Percentiles rank a stretch among this genome's conserved stretches.
phyloP scores from a whole-genome alignment of 2,797 vertebrate genomes.

The Hapalemur alaotrensis region DNA sequence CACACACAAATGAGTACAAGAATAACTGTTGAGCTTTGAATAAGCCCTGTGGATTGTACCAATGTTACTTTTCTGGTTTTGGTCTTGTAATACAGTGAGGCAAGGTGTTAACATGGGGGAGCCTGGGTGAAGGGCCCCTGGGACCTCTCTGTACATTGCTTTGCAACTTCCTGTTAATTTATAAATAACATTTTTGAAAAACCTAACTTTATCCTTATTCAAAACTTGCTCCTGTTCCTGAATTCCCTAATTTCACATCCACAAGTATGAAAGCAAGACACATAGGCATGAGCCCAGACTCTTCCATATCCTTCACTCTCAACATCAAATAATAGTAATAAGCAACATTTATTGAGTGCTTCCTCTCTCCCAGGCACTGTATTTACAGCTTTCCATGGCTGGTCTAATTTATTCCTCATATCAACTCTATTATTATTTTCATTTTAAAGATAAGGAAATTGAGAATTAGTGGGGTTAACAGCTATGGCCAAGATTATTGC shows the following conservation, averaged over 20 bases:
- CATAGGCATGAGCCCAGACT: background rate
- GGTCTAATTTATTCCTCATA: background rate
- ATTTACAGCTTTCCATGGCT: background rate
- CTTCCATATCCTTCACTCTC: background rate
- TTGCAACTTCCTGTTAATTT: background rate
- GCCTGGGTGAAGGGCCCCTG: background rate
- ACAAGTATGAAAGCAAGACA: background rate
- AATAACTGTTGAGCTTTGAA: background rate
- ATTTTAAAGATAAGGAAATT: slow-evolving; percentile 13
- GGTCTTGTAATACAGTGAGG: background rate
- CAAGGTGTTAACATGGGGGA: background rate
- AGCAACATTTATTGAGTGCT: background rate
- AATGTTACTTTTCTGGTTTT: background rate
- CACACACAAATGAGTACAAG: background rate
- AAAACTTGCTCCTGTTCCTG: background rate
- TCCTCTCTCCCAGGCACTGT: background rate
- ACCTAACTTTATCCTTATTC: background rate
- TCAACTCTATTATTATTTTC: background rate
- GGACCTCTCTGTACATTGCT: background rate
- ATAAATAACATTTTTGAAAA: background rate
- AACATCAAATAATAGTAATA: background rate
- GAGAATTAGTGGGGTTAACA: background rate
- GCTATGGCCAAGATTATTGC: background rate
- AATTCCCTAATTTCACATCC: background rate
- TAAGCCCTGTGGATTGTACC: background rate